These are phyloP conservation scores for Syngnathus scovelli DNA, from an alignment of 2,113 vertebrate species.

Conservation along the genomic window DNA sequence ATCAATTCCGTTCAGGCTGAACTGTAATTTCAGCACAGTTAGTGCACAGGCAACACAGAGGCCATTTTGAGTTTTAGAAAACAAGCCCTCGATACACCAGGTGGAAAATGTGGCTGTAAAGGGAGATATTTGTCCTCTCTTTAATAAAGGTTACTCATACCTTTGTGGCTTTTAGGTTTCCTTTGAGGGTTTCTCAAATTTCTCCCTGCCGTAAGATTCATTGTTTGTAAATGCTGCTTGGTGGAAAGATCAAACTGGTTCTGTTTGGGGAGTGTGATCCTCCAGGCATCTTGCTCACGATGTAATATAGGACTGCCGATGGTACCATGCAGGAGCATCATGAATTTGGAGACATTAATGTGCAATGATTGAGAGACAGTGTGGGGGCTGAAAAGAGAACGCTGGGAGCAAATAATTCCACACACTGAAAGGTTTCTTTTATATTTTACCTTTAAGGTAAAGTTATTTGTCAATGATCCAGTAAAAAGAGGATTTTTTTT, in stretches of 20 bases:
- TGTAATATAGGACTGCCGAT: constrained; percentile 52
- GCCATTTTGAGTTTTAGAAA: not conserved
- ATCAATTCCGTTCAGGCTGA: not conserved
- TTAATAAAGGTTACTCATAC: constrained; percentile 30
- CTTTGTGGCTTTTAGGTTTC: constrained; percentile 29
- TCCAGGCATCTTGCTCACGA: constrained; percentile 48
- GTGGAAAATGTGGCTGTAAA: not conserved
- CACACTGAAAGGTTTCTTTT: constrained; percentile 11
- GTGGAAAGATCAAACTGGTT: constrained; percentile 47
- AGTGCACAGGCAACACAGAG: not conserved
- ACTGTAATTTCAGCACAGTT: not conserved
- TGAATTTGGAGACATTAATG: constrained; percentile 41
- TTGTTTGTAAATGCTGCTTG: constrained; percentile 53
- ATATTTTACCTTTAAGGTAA: constrained; percentile 18
- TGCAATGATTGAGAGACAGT: constrained; percentile 42
- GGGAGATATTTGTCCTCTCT: constrained; percentile 14
- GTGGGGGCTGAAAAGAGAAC: not conserved
- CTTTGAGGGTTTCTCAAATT: constrained; percentile 21
- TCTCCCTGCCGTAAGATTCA: constrained; percentile 43
- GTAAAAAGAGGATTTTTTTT: not conserved
- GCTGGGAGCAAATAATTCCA: not conserved
- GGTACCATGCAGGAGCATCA: constrained; percentile 26
- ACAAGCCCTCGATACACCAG: not conserved
- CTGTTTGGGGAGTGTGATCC: constrained; percentile 40
- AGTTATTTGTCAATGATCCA: not conserved